Evolutionary conservation across 2,888 invertebrate genomes (phyloP).

Genomic region (Caenorhabditis uteleia): DNA sequence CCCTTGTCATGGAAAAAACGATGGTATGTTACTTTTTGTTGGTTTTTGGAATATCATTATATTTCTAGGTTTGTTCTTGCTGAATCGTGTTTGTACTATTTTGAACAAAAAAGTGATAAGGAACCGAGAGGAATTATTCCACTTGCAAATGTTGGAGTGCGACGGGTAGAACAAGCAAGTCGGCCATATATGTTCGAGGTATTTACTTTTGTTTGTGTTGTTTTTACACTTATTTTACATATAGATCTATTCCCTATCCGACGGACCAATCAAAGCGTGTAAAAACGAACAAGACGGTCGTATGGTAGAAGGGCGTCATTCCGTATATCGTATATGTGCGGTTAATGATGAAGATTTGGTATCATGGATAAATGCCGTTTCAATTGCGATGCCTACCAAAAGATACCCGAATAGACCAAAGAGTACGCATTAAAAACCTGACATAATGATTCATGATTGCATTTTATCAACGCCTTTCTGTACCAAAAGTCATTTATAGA

Average conservation of each 20-base stretch:
- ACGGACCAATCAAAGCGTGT: slow-evolving; percentile 54
- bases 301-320: slow-evolving; percentile 78
- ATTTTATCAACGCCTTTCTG: no score
- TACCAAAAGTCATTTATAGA: no score
- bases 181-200: slow-evolving; percentile 55
- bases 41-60: not conserved
- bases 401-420: slow-evolving; percentile 43
- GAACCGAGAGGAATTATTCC: slow-evolving; percentile 57
- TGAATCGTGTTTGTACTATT: slow-evolving; percentile 55
- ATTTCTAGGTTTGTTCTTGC: slow-evolving; percentile 50
- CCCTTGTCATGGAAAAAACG: slow-evolving; percentile 56
- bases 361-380: slow-evolving; percentile 54
- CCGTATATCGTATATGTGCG: slow-evolving; percentile 85
- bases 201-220: not conserved
- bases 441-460: no score
- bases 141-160: slow-evolving; percentile 52
- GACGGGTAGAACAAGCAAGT: slow-evolving; percentile 42
- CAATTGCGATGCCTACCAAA: slow-evolving; percentile 26
- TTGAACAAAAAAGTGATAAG: slow-evolving; percentile 47
- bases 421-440: slow-evolving; percentile 53
- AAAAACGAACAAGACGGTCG: slow-evolving; percentile 80
- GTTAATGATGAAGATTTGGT: slow-evolving; percentile 75
- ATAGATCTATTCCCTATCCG: slow-evolving; percentile 53
- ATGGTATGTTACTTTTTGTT: slow-evolving; percentile 32
- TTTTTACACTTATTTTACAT: no score